Evolutionary conservation across 1,140 invertebrate species (phyloP).

Genomic region (Euura saliciscinereae): DNA sequence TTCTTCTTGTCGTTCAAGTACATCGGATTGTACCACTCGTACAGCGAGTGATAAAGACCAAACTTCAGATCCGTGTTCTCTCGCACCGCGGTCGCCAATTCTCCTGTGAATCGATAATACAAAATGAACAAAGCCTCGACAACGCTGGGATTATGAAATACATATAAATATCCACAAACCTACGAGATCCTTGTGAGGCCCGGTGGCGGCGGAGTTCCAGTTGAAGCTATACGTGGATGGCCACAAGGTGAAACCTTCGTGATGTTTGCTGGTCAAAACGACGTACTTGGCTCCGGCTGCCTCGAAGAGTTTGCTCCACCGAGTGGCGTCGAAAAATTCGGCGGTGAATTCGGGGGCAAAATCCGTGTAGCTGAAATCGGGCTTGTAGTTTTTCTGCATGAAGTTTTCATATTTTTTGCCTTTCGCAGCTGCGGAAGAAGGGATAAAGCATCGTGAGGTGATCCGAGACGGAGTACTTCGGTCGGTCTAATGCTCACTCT

Average conservation of each 20-base stretch:
- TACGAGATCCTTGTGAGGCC: conserved; percentile 82
- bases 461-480: too few species aligned
- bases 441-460: not conserved
- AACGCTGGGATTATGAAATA: not conserved
- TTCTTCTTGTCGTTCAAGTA: conserved; percentile 77
- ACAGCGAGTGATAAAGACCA: conserved; percentile 89
- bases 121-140: too few species aligned
- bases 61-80: conserved; percentile 72
- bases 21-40: conserved; percentile 91
- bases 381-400: conserved; percentile 79
- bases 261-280: conserved; percentile 92
- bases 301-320: conserved; percentile 78
- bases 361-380: conserved; percentile 85
- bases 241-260: conserved; percentile 91
- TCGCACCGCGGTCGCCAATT: conserved; percentile 75
- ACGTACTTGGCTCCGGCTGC: conserved; percentile 85
- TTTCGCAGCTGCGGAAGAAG: conserved; percentile 30
- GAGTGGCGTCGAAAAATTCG: conserved; percentile 79
- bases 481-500: conserved; percentile 57
- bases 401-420: conserved; percentile 60
- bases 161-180: conserved; percentile 50
- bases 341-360: conserved; percentile 83
- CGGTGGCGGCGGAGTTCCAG: conserved; percentile 90
- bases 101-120: conserved; percentile 56
- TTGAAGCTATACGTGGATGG: conserved; percentile 85